Evolutionary conservation across 2,888 invertebrate species (phyloP).

Genomic region (Sarcophaga carnaria): DNA sequence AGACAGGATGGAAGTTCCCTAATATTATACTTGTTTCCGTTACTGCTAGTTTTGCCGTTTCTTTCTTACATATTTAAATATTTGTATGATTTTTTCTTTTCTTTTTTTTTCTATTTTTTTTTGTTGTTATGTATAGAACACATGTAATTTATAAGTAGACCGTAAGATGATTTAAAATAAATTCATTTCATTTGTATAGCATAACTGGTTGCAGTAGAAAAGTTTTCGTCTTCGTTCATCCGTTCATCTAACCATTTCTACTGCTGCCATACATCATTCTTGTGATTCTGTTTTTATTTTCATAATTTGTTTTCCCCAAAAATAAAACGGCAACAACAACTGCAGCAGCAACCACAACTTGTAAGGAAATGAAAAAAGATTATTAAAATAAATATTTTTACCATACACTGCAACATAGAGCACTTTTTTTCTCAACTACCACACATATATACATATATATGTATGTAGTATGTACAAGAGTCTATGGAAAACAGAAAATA

Average conservation of each 20-base stretch:
- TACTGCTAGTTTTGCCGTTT: no score
- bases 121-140: no score
- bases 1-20: no score
- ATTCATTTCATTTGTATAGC: neutral
- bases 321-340: conserved; percentile 26
- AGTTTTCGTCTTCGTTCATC: conserved; percentile 18
- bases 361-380: conserved; percentile 54
- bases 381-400: conserved; percentile 60
- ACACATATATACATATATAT: no score
- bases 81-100: no score
- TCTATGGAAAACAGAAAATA: neutral
- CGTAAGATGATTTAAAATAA: neutral
- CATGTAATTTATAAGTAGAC: conserved; percentile 49
- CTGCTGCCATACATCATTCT: conserved; percentile 47
- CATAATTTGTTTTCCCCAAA: conserved; percentile 57
- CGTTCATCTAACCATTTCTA: neutral
- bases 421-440: no score
- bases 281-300: conserved; percentile 55
- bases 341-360: conserved; percentile 21
- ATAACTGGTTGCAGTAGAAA: conserved; percentile 14
- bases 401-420: conserved; percentile 37
- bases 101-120: no score
- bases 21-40: no score
- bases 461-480: neutral
- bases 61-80: no score